Evolutionary conservation across 2,797 vertebrate genomes (phyloP).

Genomic region (Gymnodraco acuticeps): DNA sequence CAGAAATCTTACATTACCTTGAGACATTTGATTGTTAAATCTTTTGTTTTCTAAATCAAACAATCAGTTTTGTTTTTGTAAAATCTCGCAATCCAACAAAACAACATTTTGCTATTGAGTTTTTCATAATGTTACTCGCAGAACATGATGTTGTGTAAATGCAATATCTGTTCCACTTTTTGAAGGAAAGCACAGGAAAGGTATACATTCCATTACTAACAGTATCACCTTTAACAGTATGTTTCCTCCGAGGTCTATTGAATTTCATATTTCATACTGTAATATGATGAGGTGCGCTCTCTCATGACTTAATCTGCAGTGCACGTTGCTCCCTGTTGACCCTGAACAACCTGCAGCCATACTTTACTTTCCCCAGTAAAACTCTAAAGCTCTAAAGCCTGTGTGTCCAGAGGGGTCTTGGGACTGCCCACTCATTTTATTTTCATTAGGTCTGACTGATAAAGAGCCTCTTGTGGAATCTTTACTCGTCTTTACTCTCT

Average conservation of each 20-base stretch:
- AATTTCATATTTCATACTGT: constrained; percentile 51
- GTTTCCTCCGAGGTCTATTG: constrained; percentile 20
- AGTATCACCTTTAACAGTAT: constrained; percentile 27
- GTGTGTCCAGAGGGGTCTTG: constrained; percentile 59
- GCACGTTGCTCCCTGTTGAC: constrained; percentile 52
- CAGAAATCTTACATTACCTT: background rate
- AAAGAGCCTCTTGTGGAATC: constrained; percentile 37
- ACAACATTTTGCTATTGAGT: background rate
- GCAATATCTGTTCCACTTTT: constrained; percentile 10
- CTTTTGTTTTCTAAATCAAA: background rate
- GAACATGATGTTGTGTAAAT: background rate
- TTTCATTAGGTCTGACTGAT: constrained; percentile 68
- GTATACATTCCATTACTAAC: constrained; percentile 41
- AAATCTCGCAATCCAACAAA: background rate
- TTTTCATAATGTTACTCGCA: background rate
- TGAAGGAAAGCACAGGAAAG: constrained; percentile 10
- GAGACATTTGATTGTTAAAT: background rate
- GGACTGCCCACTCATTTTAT: constrained; percentile 62
- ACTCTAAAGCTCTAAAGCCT: constrained; percentile 37
- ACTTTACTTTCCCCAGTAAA: constrained; percentile 58
- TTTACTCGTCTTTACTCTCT: constrained; percentile 23
- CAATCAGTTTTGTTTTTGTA: background rate
- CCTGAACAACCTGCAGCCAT: constrained; percentile 58
- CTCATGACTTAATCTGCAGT: constrained; percentile 45
- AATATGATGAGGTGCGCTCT: constrained; percentile 42